Percentiles rank a stretch among this genome's conserved stretches.
Conservation (phyloP, 2,888 invertebrate genomes). For the Alloplasta piceator region DNA sequence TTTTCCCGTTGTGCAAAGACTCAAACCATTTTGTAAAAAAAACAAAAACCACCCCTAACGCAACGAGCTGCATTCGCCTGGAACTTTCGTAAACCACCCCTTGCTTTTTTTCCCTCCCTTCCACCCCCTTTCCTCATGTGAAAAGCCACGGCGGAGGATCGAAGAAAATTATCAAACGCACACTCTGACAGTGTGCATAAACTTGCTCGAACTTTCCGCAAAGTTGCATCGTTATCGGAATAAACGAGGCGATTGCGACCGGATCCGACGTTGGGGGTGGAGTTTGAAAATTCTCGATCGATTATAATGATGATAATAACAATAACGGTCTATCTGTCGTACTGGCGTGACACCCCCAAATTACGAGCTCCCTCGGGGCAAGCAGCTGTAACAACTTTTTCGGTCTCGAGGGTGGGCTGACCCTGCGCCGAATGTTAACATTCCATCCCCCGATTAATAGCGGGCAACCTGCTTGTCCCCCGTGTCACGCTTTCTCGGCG, state of each 20-base stretch:
- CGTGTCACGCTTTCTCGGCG: conserved; percentile 16
- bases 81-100: not conserved
- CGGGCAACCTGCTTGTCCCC: conserved; percentile 18
- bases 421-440: conserved; percentile 6
- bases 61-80: too few relatives aligned
- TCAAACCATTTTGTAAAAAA: too few relatives aligned
- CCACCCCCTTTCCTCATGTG: too few relatives aligned
- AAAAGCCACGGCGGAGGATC: not conserved
- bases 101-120: too few relatives aligned
- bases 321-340: conserved; percentile 5
- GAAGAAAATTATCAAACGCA: conserved; percentile 9
- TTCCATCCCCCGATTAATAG: conserved; percentile 22
- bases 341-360: conserved; percentile 46
- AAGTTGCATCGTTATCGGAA: conserved; percentile 1
- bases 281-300: not conserved
- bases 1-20: conserved; percentile 43
- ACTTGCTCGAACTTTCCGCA: not conserved
- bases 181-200: not conserved
- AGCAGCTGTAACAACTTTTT: conserved; percentile 21
- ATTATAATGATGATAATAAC: conserved; percentile 5
- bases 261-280: not conserved
- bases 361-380: conserved; percentile 18
- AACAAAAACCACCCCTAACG: too few relatives aligned
- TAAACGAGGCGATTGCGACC: not conserved
- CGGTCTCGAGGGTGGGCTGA: conserved; percentile 19